These are phyloP conservation scores for Megalurothrips usitatus DNA, from an alignment of 2,888 invertebrate species.

Conservation along the genomic window DNA sequence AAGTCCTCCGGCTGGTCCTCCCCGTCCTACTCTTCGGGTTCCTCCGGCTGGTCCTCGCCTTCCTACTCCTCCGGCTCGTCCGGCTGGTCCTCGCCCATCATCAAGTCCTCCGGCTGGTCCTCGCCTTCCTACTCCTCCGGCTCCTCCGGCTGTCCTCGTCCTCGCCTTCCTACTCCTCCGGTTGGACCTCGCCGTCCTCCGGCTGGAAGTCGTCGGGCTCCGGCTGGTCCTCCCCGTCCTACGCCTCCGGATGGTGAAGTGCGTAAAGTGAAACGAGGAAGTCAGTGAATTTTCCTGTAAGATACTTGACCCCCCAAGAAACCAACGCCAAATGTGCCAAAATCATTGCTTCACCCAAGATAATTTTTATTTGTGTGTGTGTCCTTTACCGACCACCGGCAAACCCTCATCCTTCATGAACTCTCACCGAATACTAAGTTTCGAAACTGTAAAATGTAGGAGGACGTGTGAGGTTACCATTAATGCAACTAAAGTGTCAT, in stretches of 20 bases:
- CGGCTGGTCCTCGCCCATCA: constrained; percentile 16
- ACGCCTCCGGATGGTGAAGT: constrained; percentile 4
- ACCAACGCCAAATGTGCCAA: too few relatives aligned
- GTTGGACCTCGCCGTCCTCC: constrained; percentile 3
- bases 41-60: not conserved
- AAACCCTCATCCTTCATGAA: not conserved
- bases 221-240: constrained; percentile 13
- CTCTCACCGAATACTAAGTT: not conserved
- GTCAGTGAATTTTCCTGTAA: not conserved
- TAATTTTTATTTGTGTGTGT: not conserved
- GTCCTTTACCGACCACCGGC: too few relatives aligned
- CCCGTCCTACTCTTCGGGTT: constrained; percentile 7
- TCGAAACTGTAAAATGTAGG: not conserved
- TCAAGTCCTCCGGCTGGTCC: not conserved
- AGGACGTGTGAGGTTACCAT: not conserved
- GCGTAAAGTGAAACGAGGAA: not conserved
- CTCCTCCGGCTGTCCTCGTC: constrained; percentile 3
- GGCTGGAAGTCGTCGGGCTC: not conserved
- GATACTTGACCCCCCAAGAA: not conserved
- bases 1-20: constrained; percentile 21
- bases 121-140: not conserved
- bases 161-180: not conserved
- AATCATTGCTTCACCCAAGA: not conserved
- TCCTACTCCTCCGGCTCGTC: not conserved
- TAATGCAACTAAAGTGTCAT: not conserved